Conservation (phyloP, 2,113 vertebrate species). For the Saccopteryx leptura region DNA sequence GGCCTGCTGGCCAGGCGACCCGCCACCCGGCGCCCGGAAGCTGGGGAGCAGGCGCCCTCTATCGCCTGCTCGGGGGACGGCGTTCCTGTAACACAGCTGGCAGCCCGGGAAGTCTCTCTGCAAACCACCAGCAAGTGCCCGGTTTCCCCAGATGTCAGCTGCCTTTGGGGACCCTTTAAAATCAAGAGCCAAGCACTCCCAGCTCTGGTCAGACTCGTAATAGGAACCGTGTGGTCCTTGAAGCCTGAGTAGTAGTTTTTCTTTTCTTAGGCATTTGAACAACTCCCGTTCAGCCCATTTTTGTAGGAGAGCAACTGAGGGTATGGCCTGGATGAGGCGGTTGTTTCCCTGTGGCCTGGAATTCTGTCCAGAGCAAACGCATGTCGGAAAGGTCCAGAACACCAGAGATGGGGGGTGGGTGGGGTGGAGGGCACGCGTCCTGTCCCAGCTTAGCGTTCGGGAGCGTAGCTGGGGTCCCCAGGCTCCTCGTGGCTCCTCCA, state of each 20-base stretch:
- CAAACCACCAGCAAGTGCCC: neutral
- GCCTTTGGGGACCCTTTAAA: conserved; percentile 69
- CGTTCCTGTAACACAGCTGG: neutral
- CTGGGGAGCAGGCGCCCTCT: conserved; percentile 93
- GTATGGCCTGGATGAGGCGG: fast-evolving
- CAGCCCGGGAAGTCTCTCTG: neutral
- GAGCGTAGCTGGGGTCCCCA: too few species aligned
- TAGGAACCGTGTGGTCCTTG: neutral
- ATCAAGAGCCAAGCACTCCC: neutral
- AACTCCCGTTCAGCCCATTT: neutral
- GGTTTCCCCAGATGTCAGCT: conserved; percentile 7
- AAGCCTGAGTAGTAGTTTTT: neutral
- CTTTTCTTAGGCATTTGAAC: neutral
- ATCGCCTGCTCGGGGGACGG: conserved; percentile 76
- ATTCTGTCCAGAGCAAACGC: neutral
- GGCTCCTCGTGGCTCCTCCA: neutral
- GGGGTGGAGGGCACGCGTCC: too few species aligned
- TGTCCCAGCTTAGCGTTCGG: fast-evolving
- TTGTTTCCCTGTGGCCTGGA: neutral
- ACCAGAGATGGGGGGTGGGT: too few species aligned
- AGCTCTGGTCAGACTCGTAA: conserved; percentile 35
- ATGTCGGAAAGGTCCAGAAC: neutral
- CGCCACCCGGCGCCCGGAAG: neutral
- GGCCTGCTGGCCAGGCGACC: neutral
- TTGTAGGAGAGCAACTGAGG: fast-evolving